Evolutionary conservation across 2,888 invertebrate species (phyloP).

Genomic region (Ennomos erosarius): DNA sequence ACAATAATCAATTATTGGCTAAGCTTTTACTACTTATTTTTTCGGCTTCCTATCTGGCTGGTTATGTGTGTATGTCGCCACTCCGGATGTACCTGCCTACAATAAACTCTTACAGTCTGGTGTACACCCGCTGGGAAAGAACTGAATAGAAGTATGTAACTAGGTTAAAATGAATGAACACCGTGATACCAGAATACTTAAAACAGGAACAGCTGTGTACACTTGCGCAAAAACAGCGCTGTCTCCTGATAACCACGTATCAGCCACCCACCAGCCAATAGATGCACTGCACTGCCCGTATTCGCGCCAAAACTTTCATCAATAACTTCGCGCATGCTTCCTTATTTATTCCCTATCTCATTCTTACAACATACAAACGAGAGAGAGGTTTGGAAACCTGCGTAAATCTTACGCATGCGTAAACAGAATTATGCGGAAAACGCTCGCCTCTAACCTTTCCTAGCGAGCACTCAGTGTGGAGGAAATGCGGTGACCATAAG

Average conservation of each 20-base stretch:
- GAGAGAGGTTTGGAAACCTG: constrained; percentile 68
- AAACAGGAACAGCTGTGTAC: constrained; percentile 9
- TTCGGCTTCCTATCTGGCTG: no score
- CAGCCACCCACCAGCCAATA: constrained; percentile 27
- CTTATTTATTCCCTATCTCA: constrained; percentile 50
- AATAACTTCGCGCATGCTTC: constrained; percentile 82
- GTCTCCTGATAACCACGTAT: constrained; percentile 23
- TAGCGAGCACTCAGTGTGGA: constrained; percentile 28
- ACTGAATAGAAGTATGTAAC: no score
- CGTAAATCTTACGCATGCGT: constrained; percentile 44
- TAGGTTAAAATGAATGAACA: constrained; percentile 1
- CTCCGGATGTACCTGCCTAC: no score
- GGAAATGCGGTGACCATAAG: constrained; percentile 55
- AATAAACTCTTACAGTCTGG: no score
- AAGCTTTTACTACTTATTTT: no score
- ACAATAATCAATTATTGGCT: no score
- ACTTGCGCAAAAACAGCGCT: constrained; percentile 25
- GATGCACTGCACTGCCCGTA: not conserved
- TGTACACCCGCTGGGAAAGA: no score
- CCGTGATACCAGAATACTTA: constrained; percentile 7
- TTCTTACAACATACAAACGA: constrained; percentile 45
- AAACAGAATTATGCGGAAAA: constrained; percentile 45
- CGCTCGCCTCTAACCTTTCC: constrained; percentile 29
- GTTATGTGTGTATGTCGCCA: no score
- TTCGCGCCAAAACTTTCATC: constrained; percentile 77